phyloP scores from a whole-genome alignment of 2,113 vertebrate species.

The Ursus arctos region DNA sequence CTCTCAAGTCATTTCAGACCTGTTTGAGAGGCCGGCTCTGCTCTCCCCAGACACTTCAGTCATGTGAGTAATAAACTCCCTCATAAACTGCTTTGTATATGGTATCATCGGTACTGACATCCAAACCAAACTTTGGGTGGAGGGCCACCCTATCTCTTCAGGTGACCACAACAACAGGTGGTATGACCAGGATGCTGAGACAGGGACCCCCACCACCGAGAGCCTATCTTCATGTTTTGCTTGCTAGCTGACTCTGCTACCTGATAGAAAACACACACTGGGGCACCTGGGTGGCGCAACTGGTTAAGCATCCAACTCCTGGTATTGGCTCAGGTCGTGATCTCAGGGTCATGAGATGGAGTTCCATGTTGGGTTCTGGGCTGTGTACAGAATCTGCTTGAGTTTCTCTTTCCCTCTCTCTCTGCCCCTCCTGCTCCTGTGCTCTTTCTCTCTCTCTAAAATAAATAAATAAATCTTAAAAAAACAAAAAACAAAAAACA shows the following conservation, averaged over 20 bases:
- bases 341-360: background rate
- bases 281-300: background rate
- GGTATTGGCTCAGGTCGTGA: background rate
- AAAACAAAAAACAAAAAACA: no score
- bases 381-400: background rate
- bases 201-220: background rate
- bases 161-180: background rate
- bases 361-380: background rate
- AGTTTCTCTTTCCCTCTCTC: background rate
- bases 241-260: background rate
- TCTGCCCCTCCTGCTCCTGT: background rate
- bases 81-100: background rate
- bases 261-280: background rate
- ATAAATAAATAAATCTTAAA: background rate
- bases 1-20: background rate
- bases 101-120: background rate
- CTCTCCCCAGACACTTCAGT: background rate
- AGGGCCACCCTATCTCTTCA: background rate
- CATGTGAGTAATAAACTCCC: background rate
- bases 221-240: background rate
- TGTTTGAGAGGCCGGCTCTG: background rate
- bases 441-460: background rate
- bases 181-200: background rate
- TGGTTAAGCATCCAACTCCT: background rate
- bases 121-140: background rate